Percentiles rank a stretch among this genome's conserved stretches.
Evolutionary conservation across 2,888 invertebrate genomes (phyloP).

Genomic region (Philonicus albiceps): DNA sequence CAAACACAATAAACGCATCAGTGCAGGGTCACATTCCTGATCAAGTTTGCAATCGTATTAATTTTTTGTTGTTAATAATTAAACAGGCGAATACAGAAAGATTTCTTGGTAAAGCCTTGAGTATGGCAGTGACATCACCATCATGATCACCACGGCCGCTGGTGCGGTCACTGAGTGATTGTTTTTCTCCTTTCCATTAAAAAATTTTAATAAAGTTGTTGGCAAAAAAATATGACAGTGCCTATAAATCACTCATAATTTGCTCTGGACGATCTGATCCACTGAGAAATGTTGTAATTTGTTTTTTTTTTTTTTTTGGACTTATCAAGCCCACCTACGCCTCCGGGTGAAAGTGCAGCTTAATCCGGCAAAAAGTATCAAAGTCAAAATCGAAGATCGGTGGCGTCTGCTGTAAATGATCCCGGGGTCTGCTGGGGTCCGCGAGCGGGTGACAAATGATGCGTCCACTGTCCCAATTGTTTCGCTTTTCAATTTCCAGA

Average conservation of each 20-base stretch:
- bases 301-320: not conserved
- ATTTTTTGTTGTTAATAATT: not conserved
- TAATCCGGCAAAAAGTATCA: slow-evolving; percentile 26
- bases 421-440: not conserved
- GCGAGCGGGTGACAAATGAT: not conserved
- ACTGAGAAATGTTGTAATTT: not conserved
- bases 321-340: slow-evolving; percentile 40
- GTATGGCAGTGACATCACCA: not conserved
- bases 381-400: not conserved
- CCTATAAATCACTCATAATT: slow-evolving; percentile 28
- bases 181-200: not conserved
- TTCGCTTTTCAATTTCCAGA: not conserved
- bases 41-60: not conserved
- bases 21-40: not conserved
- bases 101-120: not conserved
- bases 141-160: not conserved
- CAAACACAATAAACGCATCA: not conserved
- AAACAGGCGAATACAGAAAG: not conserved
- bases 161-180: not conserved
- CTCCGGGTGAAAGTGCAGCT: slow-evolving; percentile 44
- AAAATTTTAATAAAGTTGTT: not conserved
- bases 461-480: not conserved
- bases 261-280: not conserved
- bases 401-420: not conserved
- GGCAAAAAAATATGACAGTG: slow-evolving; percentile 18